phyloP scores from a whole-genome alignment of 64 coral and sea anemone genomes.

The Astreopora myriophthalma region DNA sequence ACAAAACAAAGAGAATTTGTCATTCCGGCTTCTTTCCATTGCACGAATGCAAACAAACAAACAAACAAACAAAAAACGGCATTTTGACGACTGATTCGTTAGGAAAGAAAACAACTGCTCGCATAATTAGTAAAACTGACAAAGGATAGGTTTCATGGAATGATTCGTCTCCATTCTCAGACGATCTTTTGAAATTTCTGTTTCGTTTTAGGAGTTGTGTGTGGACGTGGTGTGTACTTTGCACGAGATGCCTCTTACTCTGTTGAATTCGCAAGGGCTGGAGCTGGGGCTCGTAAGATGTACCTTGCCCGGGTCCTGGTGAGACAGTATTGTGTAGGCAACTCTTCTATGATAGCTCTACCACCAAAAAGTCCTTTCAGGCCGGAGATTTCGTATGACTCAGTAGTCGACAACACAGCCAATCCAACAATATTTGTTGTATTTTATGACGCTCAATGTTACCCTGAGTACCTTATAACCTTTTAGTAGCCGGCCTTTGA shows the following conservation, averaged over 20 bases:
- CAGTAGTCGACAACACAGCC: not conserved
- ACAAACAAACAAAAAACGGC: too few relatives aligned
- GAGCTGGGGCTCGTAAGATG: not conserved
- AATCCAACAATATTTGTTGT: slow-evolving; percentile 54
- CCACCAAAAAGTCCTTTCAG: not conserved
- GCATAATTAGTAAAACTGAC: too few relatives aligned
- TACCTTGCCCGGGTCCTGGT: slow-evolving; percentile 30
- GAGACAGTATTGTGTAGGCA: not conserved
- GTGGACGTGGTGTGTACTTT: slow-evolving; percentile 63
- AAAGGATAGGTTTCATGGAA: too few relatives aligned
- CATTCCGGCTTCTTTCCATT: too few relatives aligned
- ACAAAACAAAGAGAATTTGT: too few relatives aligned
- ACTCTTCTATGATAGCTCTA: not conserved
- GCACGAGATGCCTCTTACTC: slow-evolving; percentile 56
- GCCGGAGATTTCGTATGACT: slow-evolving; percentile 26
- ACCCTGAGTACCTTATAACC: slow-evolving; percentile 70
- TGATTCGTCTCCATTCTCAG: too few relatives aligned
- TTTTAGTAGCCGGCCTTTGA: not conserved
- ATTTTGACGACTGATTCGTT: too few relatives aligned
- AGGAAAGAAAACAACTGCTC: too few relatives aligned
- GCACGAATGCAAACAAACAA: too few relatives aligned
- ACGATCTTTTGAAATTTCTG: not conserved
- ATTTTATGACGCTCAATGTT: slow-evolving; percentile 67
- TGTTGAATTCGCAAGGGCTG: not conserved
- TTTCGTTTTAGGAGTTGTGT: not conserved